Evolutionary conservation across 2,888 invertebrate species (phyloP).

Genomic region (Chloromyia formosa): DNA sequence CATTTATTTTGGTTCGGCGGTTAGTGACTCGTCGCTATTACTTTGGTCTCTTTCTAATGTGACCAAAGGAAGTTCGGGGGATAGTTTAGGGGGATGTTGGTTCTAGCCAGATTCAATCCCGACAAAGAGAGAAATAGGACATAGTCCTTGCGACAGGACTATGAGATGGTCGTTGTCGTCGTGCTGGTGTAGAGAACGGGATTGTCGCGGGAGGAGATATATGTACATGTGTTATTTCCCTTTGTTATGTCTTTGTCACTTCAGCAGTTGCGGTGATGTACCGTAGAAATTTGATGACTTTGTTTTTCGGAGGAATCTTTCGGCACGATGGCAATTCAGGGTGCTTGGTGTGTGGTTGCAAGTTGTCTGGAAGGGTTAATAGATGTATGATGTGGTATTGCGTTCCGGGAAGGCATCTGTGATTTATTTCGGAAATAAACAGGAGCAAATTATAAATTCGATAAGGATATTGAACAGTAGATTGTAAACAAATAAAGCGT

Average conservation of each 20-base stretch:
- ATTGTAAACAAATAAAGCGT: too few species aligned
- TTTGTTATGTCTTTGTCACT: slow-evolving; percentile 21
- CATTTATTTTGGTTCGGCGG: slow-evolving; percentile 45
- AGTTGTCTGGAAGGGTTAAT: neutral
- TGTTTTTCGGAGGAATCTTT: neutral
- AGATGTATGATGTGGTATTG: too few species aligned
- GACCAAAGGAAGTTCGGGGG: neutral
- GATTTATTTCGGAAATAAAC: too few species aligned
- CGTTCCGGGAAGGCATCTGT: too few species aligned
- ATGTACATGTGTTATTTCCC: neutral
- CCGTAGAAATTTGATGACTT: neutral
- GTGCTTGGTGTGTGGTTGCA: neutral
- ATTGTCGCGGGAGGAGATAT: neutral
- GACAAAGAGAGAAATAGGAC: neutral
- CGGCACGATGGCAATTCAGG: too few species aligned
- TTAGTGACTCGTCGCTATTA: slow-evolving; percentile 31
- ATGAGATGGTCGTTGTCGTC: neutral
- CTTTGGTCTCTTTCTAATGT: slow-evolving; percentile 44
- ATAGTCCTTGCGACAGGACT: neutral
- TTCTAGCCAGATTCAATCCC: neutral
- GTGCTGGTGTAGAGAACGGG: neutral
- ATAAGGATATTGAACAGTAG: too few species aligned
- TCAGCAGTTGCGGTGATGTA: slow-evolving; percentile 33
- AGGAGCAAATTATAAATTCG: too few species aligned
- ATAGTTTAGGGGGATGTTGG: neutral